Evolutionary conservation across 2,113 vertebrate species (phyloP).

Genomic region (Elgaria multicarinata): DNA sequence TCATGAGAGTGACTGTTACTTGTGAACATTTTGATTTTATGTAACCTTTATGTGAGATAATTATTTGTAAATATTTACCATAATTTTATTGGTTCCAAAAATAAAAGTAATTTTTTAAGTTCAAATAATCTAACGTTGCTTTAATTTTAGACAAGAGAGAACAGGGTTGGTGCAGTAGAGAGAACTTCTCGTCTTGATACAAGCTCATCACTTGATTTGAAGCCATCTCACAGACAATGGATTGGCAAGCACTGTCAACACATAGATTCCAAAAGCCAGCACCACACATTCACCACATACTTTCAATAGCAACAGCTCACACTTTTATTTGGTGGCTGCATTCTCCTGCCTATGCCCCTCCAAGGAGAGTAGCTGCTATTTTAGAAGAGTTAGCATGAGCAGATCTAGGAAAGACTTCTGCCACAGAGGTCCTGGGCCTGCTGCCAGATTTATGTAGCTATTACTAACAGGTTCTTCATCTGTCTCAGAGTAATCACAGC

Average conservation of each 20-base stretch:
- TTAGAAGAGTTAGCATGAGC: background rate
- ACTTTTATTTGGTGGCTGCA: background rate
- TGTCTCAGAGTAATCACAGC: too few relatives aligned
- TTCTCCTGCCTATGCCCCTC: background rate
- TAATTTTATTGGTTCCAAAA: slow-evolving; percentile 99
- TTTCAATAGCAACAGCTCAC: background rate
- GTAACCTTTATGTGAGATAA: slow-evolving; percentile 99
- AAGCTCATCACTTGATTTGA: background rate
- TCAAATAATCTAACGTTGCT: slow-evolving; percentile 66
- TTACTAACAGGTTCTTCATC: background rate
- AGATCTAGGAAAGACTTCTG: background rate
- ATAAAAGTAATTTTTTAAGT: slow-evolving; percentile 99
- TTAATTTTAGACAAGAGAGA: slow-evolving; percentile 11
- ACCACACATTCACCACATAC: too few relatives aligned
- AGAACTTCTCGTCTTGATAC: background rate
- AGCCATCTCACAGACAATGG: too few relatives aligned
- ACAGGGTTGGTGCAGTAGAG: background rate
- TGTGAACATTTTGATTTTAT: slow-evolving; percentile 95
- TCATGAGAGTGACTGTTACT: slow-evolving; percentile 97
- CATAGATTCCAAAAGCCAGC: background rate
- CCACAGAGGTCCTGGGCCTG: background rate
- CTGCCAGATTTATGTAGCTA: background rate
- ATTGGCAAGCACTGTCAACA: background rate
- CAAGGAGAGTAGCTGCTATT: background rate
- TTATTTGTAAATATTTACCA: slow-evolving; percentile 99